Conservation (phyloP, 2,888 invertebrate species). For the Heliconius ethilla region DNA sequence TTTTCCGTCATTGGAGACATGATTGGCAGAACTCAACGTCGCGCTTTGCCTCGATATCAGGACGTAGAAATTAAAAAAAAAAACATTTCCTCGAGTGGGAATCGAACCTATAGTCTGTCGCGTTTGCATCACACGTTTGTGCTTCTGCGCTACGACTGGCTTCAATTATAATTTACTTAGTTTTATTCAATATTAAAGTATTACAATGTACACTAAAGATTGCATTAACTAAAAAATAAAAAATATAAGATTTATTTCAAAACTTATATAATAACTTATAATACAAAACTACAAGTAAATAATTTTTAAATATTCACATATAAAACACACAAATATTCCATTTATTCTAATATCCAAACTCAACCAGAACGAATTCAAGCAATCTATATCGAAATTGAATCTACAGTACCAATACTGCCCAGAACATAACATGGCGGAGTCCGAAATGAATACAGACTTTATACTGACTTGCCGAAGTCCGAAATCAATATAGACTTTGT, state of each 20-base stretch:
- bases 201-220: too few species aligned
- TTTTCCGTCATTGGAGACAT: background rate
- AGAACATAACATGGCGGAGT: conserved; percentile 21
- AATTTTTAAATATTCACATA: background rate
- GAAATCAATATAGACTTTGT: conserved; percentile 54
- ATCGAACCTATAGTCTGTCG: background rate
- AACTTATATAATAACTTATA: too few species aligned
- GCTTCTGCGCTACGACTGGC: background rate
- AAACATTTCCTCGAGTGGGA: background rate
- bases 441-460: conserved; percentile 54
- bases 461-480: conserved; percentile 45
- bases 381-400: conserved; percentile 42
- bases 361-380: conserved; percentile 13
- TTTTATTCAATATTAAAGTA: too few species aligned
- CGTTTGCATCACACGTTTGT: too few species aligned
- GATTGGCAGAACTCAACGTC: too few species aligned
- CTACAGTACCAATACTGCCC: conserved; percentile 34
- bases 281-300: too few species aligned
- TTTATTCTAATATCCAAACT: background rate
- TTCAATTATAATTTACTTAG: background rate
- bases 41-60: background rate
- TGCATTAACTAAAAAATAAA: background rate
- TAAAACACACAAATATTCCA: conserved; percentile 1
- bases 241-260: background rate
- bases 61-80: background rate